Conservation (phyloP, 2,888 invertebrate genomes). For the Tridacna gigas region DNA sequence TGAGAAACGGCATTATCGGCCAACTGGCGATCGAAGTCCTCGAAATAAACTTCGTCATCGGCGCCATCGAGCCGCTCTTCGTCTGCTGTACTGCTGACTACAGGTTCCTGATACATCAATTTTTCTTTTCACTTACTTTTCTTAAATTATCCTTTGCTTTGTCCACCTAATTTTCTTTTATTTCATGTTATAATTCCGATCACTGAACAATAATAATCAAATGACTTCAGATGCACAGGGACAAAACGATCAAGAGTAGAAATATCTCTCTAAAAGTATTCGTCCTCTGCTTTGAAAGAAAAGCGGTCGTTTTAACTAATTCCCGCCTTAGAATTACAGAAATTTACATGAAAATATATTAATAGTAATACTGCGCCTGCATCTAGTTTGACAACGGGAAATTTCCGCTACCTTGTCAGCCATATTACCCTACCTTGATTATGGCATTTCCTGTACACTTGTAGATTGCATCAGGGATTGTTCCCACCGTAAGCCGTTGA, state of each 20-base stretch:
- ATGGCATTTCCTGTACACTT: background rate
- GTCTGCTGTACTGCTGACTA: background rate
- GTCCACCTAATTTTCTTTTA: background rate
- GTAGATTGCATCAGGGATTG: background rate
- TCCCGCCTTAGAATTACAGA: conserved; percentile 2
- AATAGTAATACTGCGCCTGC: conserved; percentile 3
- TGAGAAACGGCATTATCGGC: background rate
- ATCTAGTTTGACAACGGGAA: background rate
- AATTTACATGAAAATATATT: background rate
- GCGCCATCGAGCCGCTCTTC: no score
- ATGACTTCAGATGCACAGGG: background rate
- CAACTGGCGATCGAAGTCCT: background rate
- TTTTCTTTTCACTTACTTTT: no score
- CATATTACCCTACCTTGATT: background rate
- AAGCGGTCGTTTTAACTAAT: background rate
- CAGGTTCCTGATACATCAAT: no score
- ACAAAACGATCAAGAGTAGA: background rate
- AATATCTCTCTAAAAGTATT: no score
- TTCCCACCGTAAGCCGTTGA: background rate
- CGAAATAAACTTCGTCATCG: background rate
- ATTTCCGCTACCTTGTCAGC: background rate
- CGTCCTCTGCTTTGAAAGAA: background rate
- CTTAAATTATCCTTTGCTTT: background rate
- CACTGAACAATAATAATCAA: background rate
- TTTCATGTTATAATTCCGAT: background rate